These are phyloP conservation scores for Ephestia elutella DNA, from an alignment of 1,140 invertebrate genomes.

Conservation along the genomic window DNA sequence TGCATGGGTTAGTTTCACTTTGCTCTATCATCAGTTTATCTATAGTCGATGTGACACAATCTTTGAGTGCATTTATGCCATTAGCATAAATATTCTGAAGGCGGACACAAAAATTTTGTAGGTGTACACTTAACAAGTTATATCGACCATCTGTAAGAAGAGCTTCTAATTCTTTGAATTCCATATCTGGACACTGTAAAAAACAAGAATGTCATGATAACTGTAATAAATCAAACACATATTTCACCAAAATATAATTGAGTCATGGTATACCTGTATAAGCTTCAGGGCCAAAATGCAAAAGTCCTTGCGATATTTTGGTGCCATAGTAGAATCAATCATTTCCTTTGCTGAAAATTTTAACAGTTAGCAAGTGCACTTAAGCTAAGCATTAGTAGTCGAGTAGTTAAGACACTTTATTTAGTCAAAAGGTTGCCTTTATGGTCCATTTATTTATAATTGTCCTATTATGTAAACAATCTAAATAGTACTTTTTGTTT, in stretches of 20 bases:
- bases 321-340: slow-evolving; percentile 56
- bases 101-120: slow-evolving; percentile 70
- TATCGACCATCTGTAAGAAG: slow-evolving; percentile 67
- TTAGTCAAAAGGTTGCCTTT: too few species aligned
- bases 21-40: slow-evolving; percentile 68
- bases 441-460: too few species aligned
- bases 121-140: slow-evolving; percentile 65
- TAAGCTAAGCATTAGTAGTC: too few species aligned
- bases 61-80: slow-evolving; percentile 66
- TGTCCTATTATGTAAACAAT: too few species aligned
- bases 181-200: slow-evolving; percentile 69
- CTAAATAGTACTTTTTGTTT: too few species aligned
- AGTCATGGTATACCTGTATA: slow-evolving; percentile 53
- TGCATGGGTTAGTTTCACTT: slow-evolving; percentile 50
- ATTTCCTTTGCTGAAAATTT: slow-evolving; percentile 57
- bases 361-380: background rate
- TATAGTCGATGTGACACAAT: slow-evolving; percentile 67
- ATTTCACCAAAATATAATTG: background rate
- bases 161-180: slow-evolving; percentile 68
- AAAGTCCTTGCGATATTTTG: slow-evolving; percentile 72
- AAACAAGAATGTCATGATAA: background rate
- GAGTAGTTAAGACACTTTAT: too few species aligned
- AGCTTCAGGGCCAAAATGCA: slow-evolving; percentile 69
- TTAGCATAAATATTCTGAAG: slow-evolving; percentile 69
- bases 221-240: background rate